Evolutionary conservation across 2,888 invertebrate genomes (phyloP).

Genomic region (Ceraclea dissimilis): DNA sequence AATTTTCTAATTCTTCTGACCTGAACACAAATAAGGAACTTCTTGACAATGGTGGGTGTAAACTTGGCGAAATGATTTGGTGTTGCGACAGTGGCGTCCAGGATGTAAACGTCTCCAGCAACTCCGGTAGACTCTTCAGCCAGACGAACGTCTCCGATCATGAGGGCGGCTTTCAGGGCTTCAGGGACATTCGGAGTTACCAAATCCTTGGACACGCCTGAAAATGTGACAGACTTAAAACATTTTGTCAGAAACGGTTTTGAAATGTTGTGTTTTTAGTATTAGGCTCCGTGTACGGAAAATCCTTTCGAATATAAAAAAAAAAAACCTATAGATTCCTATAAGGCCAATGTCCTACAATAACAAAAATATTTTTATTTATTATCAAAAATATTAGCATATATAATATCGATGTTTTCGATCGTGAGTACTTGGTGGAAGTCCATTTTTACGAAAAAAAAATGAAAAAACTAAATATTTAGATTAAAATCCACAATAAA

Average conservation of each 20-base stretch:
- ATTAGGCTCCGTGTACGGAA: neutral
- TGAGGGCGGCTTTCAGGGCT: conserved; percentile 72
- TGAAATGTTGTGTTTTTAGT: neutral
- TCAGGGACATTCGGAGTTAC: conserved; percentile 67
- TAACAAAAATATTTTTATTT: no score
- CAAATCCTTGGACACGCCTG: conserved; percentile 58
- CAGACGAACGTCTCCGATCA: conserved; percentile 77
- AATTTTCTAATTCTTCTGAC: no score
- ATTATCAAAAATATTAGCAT: no score
- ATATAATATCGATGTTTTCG: no score
- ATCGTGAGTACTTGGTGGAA: no score
- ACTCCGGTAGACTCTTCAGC: conserved; percentile 72
- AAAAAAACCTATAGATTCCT: no score
- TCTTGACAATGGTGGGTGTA: conserved; percentile 73
- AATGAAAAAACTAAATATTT: no score
- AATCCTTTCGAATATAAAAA: no score
- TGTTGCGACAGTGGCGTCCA: conserved; percentile 73
- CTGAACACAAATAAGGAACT: conserved; percentile 78
- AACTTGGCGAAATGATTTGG: conserved; percentile 78
- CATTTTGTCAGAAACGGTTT: no score
- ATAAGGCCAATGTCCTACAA: no score
- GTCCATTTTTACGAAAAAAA: no score
- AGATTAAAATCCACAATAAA: no score
- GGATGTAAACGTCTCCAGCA: conserved; percentile 74
- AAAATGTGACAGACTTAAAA: neutral